A percentile compares a stretch with the other conserved stretches of the same genome.
Conservation (phyloP, 2,113 vertebrate species). For the Xiphophorus maculatus region DNA sequence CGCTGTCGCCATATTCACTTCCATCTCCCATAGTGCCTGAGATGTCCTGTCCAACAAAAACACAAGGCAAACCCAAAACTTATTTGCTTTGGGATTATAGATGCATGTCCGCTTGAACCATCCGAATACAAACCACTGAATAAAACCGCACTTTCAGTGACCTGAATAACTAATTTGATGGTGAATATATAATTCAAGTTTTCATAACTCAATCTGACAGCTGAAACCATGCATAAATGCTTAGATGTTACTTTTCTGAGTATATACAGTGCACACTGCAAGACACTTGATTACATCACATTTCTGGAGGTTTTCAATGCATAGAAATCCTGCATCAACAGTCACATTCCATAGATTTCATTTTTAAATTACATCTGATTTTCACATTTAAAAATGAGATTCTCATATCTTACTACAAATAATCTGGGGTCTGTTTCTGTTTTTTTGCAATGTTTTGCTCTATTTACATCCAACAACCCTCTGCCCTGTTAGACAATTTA, state of each 20-base stretch:
- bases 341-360: not conserved
- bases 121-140: not conserved
- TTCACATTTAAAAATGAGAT: not conserved
- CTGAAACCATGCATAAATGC: not conserved
- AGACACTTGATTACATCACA: not conserved
- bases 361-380: too few relatives aligned
- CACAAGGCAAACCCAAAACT: slow-evolving; percentile 6
- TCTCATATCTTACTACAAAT: slow-evolving; percentile 23
- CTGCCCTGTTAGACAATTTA: slow-evolving; percentile 60
- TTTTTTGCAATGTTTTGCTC: slow-evolving; percentile 52
- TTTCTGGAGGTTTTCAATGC: not conserved
- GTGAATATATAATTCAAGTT: slow-evolving; percentile 7
- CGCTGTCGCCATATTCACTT: slow-evolving; percentile 94
- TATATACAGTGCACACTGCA: not conserved
- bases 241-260: not conserved
- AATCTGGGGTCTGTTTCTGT: slow-evolving; percentile 7
- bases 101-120: not conserved
- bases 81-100: not conserved
- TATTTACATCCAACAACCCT: slow-evolving; percentile 64
- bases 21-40: slow-evolving; percentile 84
- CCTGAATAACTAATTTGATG: slow-evolving; percentile 7
- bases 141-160: slow-evolving; percentile 1
- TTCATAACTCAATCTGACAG: slow-evolving; percentile 18
- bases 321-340: not conserved
- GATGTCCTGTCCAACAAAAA: slow-evolving; percentile 83